These are phyloP conservation scores for Bombus terrestris DNA, from an alignment of 1,140 invertebrate genomes.

Conservation along the genomic window DNA sequence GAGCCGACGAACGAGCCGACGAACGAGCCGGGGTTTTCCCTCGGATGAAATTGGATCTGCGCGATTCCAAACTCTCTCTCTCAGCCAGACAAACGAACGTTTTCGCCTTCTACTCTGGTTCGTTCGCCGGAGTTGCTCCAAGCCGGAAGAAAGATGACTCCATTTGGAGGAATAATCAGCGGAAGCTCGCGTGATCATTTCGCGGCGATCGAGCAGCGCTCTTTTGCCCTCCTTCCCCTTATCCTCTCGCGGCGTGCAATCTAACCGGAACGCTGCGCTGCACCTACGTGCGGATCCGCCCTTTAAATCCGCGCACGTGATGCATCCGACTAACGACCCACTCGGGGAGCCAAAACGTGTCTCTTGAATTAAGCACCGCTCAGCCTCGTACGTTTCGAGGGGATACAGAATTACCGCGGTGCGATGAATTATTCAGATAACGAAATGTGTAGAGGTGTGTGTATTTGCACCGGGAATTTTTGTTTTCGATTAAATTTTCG, in stretches of 20 bases:
- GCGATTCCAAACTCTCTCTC: constrained; percentile 10
- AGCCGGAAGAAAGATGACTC: constrained; percentile 39
- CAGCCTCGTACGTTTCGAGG: constrained; percentile 23
- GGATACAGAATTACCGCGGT: constrained; percentile 36
- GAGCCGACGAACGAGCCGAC: neutral
- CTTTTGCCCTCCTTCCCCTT: neutral
- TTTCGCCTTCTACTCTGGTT: constrained; percentile 9
- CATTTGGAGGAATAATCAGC: constrained; percentile 51
- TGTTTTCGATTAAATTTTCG: neutral
- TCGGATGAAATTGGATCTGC: constrained; percentile 55
- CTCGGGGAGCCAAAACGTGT: constrained; percentile 53
- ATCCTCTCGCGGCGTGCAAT: constrained; percentile 20
- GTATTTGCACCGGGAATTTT: constrained; percentile 25
- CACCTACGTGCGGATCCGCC: constrained; percentile 37
- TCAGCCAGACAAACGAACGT: constrained; percentile 21
- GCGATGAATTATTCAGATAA: constrained; percentile 52
- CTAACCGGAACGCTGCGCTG: constrained; percentile 9
- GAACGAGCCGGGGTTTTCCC: constrained; percentile 11
- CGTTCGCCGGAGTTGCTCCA: neutral
- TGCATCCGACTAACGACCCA: constrained; percentile 55
- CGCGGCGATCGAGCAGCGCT: constrained; percentile 24
- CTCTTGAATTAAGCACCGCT: constrained; percentile 53
- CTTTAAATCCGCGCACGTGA: constrained; percentile 59
- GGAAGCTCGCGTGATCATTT: constrained; percentile 33
- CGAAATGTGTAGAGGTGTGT: constrained; percentile 12